phyloP scores from a whole-genome alignment of 2,113 vertebrate species.

The Xiphophorus couchianus region DNA sequence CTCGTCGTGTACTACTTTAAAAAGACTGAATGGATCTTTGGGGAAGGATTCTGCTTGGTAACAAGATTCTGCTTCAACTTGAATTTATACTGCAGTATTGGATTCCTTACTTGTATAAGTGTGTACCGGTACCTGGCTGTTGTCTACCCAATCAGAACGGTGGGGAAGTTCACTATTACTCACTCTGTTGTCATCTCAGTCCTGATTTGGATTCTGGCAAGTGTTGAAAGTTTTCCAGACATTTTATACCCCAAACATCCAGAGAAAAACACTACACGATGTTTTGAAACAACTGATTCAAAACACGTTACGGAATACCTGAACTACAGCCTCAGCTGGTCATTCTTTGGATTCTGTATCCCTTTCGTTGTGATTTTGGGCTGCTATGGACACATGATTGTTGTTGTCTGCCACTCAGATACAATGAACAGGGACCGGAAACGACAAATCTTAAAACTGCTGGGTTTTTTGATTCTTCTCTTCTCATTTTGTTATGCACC shows the following conservation, averaged over 20 bases:
- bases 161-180: too few species aligned
- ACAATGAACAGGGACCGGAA: too few species aligned
- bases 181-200: background rate
- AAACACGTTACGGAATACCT: slow-evolving; percentile 52
- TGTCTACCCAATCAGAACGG: slow-evolving; percentile 79
- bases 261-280: background rate
- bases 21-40: slow-evolving; percentile 77
- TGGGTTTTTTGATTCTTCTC: background rate
- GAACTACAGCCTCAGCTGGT: slow-evolving; percentile 73
- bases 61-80: slow-evolving; percentile 82
- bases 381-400: slow-evolving; percentile 77
- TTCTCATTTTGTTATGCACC: background rate
- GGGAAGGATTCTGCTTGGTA: slow-evolving; percentile 77
- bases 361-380: slow-evolving; percentile 79
- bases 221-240: slow-evolving; percentile 76
- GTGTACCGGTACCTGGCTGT: slow-evolving; percentile 86
- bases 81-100: slow-evolving; percentile 86
- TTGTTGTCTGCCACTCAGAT: too few species aligned
- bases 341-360: slow-evolving; percentile 77
- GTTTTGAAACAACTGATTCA: slow-evolving; percentile 68
- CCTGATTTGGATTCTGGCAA: slow-evolving; percentile 78
- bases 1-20: slow-evolving; percentile 78
- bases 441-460: too few species aligned
- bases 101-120: slow-evolving; percentile 87
- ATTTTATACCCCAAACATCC: slow-evolving; percentile 69